Percentiles rank a stretch among this genome's conserved stretches.
phyloP scores from a whole-genome alignment of 1,140 invertebrate species.

The Ectropis grisescens region DNA sequence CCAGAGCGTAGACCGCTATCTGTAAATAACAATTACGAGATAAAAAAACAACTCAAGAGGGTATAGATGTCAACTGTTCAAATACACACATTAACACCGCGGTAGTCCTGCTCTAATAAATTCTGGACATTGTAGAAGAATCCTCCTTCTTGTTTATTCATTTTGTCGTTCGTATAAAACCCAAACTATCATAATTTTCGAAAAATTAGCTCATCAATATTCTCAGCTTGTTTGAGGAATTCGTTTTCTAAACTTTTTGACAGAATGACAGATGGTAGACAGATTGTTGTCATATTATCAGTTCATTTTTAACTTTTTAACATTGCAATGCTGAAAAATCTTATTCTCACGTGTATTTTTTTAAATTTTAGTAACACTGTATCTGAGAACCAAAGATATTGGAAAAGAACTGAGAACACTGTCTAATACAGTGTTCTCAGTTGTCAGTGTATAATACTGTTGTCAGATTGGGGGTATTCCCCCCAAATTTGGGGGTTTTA shows the following conservation, averaged over 20 bases:
- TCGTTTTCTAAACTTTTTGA: conserved; percentile 16
- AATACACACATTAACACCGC: conserved; percentile 50
- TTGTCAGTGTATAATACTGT: too few species aligned
- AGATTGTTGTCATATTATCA: too few species aligned
- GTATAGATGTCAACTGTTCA: too few species aligned
- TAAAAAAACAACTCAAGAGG: conserved; percentile 14
- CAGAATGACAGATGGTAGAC: neutral
- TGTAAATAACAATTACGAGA: conserved; percentile 37
- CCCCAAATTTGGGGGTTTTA: too few species aligned
- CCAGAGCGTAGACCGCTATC: conserved; percentile 64
- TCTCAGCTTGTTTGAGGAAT: conserved; percentile 26
- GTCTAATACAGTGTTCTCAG: too few species aligned
- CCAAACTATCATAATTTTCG: conserved; percentile 41
- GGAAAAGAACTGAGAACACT: too few species aligned
- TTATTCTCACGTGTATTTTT: neutral
- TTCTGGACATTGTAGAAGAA: conserved; percentile 38
- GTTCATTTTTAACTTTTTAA: neutral
- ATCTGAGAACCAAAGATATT: neutral
- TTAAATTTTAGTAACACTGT: neutral
- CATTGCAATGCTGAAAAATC: neutral
- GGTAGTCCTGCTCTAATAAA: conserved; percentile 53
- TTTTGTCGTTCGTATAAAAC: conserved; percentile 24
- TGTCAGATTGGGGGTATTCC: too few species aligned
- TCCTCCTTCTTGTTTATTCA: conserved; percentile 41
- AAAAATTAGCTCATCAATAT: conserved; percentile 51